Percentiles rank a stretch among this genome's conserved stretches.
These are phyloP conservation scores for Liparis tanakae DNA, from an alignment of 2,797 vertebrate species.

Conservation along the genomic window DNA sequence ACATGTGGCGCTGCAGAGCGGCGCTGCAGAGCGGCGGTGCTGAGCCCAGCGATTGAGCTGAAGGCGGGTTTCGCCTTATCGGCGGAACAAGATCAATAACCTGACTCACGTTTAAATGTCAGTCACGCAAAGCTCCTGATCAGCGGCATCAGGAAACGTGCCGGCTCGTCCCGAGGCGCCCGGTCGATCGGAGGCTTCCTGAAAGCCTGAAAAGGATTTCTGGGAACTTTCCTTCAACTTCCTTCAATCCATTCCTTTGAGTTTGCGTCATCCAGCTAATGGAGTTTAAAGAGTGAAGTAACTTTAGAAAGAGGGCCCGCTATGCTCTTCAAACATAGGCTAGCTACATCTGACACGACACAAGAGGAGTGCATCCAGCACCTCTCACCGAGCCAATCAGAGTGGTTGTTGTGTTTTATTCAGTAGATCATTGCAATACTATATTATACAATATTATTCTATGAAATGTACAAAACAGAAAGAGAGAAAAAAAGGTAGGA, in stretches of 20 bases:
- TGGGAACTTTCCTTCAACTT: neutral
- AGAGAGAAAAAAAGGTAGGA: too few relatives aligned
- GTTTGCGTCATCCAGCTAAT: neutral
- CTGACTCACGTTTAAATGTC: conserved; percentile 29
- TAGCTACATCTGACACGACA: too few relatives aligned
- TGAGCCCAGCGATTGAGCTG: conserved; percentile 11
- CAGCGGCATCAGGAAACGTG: conserved; percentile 23
- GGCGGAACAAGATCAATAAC: conserved; percentile 37
- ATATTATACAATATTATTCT: too few relatives aligned
- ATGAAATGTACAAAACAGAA: too few relatives aligned
- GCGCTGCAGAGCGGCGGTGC: neutral
- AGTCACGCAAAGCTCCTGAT: conserved; percentile 27
- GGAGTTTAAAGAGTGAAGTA: neutral
- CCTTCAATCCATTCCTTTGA: neutral
- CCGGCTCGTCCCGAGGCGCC: too few relatives aligned
- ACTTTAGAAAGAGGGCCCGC: too few relatives aligned
- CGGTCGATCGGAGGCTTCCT: conserved; percentile 10
- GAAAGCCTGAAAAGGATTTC: conserved; percentile 19
- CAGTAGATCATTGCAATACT: too few relatives aligned
- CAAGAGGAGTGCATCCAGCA: neutral
- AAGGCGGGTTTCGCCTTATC: conserved; percentile 28
- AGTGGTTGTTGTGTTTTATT: too few relatives aligned
- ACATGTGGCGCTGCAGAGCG: neutral
- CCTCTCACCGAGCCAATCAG: too few relatives aligned
- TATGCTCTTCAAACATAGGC: too few relatives aligned